Evolutionary conservation across 2,888 invertebrate genomes (phyloP), one percentile per base, ranked within the genome.

Genomic region (Diplazon laetatorius): DNA sequence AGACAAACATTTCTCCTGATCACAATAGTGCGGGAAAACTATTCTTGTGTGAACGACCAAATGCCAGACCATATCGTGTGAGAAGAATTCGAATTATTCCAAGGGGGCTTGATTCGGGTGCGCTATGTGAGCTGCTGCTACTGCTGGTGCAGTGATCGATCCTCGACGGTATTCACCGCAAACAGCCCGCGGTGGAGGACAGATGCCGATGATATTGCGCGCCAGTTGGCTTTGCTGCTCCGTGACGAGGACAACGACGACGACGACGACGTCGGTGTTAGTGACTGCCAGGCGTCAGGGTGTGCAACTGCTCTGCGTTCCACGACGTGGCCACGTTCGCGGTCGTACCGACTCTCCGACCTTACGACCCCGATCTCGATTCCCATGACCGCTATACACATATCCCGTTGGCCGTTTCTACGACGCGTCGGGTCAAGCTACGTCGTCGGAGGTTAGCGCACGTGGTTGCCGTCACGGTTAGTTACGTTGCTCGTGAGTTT

Each of bases 401-500:
- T 55, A 14, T 39, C 2, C 14, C 30, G 57, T 20, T 25, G 42
- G 55, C 48, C 20, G 20, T 48, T 18, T 22, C 42, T 42, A 35
- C 18, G 35, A 80, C 79, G 82, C 85, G 85, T 82, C 84, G 81
- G 82, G 83, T 80, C 66, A 71, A 76, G 80, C 78, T 81, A 63
- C 78, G 76, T 76, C 75, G 80, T 76, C 80, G 76, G 55, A 65
- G 66, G 80, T 76, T 76, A 75, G 55, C 66, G 42, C 73, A 18
- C 4, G 2, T 16, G 10, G 76, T 77, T 73, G 76, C 78, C 78
- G 80, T 72, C 72, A 65, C 80, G 82, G 82, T 44, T n/a, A 59
- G 63, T 83, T 84, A 83, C 80, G 82, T 82, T 3, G 25, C 84
- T 85, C 83, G 87, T 82, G 87, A 85, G 84, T 87, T 84, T 83